These are phyloP conservation scores for Phoenicopterus ruber DNA, from an alignment of 2,113 vertebrate genomes.

Conservation along the genomic window DNA sequence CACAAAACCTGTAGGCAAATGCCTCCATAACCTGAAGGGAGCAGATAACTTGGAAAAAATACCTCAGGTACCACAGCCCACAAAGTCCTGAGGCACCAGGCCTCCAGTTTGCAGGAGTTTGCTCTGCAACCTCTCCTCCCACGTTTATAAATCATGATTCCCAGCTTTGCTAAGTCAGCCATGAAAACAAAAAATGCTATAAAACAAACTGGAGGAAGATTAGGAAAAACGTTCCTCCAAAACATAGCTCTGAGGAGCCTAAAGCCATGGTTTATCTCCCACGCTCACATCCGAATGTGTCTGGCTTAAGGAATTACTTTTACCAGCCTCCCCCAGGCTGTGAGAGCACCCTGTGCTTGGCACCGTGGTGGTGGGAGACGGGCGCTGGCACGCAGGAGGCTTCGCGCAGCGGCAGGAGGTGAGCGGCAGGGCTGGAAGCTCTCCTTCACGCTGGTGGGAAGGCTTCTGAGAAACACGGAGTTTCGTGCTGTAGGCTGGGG, in stretches of 20 bases:
- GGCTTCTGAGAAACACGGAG: background rate
- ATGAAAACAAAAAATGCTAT: background rate
- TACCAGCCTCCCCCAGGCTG: background rate
- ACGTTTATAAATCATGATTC: background rate
- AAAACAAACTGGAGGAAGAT: background rate
- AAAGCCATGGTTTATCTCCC: background rate
- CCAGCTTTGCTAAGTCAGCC: background rate
- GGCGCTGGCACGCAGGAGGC: background rate
- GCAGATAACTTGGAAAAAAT: background rate
- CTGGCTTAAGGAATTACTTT: background rate
- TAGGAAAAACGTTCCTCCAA: background rate
- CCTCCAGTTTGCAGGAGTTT: background rate
- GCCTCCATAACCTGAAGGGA: background rate
- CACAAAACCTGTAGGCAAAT: background rate
- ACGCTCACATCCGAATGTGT: background rate
- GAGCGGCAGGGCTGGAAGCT: background rate
- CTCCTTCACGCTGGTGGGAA: background rate
- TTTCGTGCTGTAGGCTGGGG: background rate
- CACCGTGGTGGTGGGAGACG: rapidly evolving
- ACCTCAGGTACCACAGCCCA: background rate
- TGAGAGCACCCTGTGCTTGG: background rate
- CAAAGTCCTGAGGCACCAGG: background rate
- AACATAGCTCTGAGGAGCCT: background rate
- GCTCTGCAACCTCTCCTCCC: background rate
- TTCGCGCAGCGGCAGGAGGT: rapidly evolving